phyloP scores from a whole-genome alignment of 2,888 invertebrate genomes.

The Lithodes maja region DNA sequence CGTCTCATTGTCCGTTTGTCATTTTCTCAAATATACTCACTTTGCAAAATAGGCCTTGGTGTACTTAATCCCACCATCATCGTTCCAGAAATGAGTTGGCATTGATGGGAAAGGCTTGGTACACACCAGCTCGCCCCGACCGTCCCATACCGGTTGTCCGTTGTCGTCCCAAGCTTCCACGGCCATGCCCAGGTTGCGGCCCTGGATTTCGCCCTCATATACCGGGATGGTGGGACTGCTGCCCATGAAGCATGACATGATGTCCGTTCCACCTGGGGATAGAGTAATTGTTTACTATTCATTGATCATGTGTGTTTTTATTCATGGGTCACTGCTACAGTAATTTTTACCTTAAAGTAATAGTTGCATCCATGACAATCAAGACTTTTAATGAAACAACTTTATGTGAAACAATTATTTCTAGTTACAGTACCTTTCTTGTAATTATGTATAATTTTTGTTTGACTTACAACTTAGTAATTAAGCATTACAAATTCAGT shows the following conservation, averaged over 20 bases:
- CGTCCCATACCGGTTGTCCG: conserved; percentile 76
- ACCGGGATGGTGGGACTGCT: conserved; percentile 77
- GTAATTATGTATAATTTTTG: too few relatives aligned
- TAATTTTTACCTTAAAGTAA: too few relatives aligned
- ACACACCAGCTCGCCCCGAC: conserved; percentile 78
- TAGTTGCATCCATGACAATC: too few relatives aligned
- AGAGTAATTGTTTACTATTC: neutral
- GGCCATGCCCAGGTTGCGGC: conserved; percentile 75
- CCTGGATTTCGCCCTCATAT: conserved; percentile 78
- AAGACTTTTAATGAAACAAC: too few relatives aligned
- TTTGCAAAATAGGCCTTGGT: conserved; percentile 76
- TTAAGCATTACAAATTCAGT: too few relatives aligned
- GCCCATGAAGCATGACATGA: conserved; percentile 79
- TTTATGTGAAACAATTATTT: too few relatives aligned
- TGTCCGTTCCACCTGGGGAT: conserved; percentile 78
- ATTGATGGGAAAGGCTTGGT: conserved; percentile 78
- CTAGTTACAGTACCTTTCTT: too few relatives aligned
- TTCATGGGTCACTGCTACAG: too few relatives aligned
- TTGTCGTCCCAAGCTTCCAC: conserved; percentile 76
- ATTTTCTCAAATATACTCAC: conserved; percentile 24
- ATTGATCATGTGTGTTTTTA: too few relatives aligned
- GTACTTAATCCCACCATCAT: conserved; percentile 75
- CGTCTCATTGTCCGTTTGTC: too few relatives aligned
- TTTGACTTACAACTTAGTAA: too few relatives aligned
- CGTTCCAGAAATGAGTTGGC: conserved; percentile 78